Evolutionary conservation across 2,888 invertebrate genomes (phyloP).

Genomic region (Leistus spinibarbis): DNA sequence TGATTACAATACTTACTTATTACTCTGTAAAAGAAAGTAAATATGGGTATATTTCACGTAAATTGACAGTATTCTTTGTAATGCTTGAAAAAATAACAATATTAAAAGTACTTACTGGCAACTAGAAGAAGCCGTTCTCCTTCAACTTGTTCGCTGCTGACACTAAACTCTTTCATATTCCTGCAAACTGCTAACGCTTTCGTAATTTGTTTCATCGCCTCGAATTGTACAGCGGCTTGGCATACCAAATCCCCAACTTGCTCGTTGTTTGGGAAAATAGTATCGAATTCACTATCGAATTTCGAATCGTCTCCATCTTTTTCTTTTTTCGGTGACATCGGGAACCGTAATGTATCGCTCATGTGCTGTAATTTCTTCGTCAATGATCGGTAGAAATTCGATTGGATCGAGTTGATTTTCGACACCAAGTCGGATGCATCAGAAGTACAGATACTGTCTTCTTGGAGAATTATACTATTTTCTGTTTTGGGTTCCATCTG

Average conservation of each 20-base stretch:
- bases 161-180: conserved; percentile 56
- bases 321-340: conserved; percentile 2
- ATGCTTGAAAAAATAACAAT: not conserved
- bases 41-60: not conserved
- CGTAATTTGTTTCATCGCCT: conserved; percentile 53
- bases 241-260: conserved; percentile 37
- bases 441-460: conserved; percentile 39
- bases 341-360: conserved; percentile 12
- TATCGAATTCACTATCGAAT: conserved; percentile 12
- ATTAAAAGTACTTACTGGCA: conserved; percentile 47
- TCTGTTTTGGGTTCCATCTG: conserved; percentile 17
- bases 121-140: conserved; percentile 59
- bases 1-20: no score
- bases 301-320: conserved; percentile 26
- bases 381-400: conserved; percentile 16
- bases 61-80: not conserved
- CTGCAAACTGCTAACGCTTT: conserved; percentile 59
- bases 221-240: conserved; percentile 43
- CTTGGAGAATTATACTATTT: conserved; percentile 7
- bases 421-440: conserved; percentile 43
- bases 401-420: conserved; percentile 37
- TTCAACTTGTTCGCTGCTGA: conserved; percentile 60
- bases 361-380: conserved; percentile 24
- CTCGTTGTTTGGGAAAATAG: conserved; percentile 26
- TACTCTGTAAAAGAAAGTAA: no score